Percentiles rank a stretch among this genome's conserved stretches.
phyloP scores from a whole-genome alignment of 2,797 vertebrate genomes.

The Peromyscus aztecus region DNA sequence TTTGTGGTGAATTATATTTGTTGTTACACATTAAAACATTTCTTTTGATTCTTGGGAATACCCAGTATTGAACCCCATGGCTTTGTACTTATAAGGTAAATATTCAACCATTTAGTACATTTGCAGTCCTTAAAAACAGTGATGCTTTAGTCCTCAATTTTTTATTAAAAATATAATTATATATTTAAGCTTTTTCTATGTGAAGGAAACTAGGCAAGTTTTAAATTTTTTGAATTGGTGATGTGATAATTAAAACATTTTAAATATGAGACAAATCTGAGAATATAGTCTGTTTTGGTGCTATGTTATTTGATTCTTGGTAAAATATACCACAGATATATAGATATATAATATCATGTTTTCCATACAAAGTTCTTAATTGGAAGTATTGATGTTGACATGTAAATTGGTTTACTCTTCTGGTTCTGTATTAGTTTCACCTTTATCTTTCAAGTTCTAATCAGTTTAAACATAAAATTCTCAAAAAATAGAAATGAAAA shows the following conservation, averaged over 20 bases:
- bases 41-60: background rate
- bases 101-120: background rate
- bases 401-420: conserved; percentile 1
- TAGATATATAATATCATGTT: background rate
- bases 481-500: conserved; percentile 24
- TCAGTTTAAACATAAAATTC: conserved; percentile 39
- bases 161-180: background rate
- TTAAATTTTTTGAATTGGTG: conserved; percentile 46
- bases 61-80: background rate
- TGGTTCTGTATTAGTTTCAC: background rate
- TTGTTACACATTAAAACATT: conserved; percentile 57
- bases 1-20: conserved; percentile 42
- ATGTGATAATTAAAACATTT: conserved; percentile 49
- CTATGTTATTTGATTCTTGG: conserved; percentile 62
- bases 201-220: background rate
- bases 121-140: background rate
- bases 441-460: conserved; percentile 44
- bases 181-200: conserved; percentile 28
- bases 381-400: background rate
- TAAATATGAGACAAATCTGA: conserved; percentile 63
- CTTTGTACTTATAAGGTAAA: background rate
- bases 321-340: background rate
- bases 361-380: conserved; percentile 3
- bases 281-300: background rate
- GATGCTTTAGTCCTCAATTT: conserved; percentile 37